phyloP scores from a whole-genome alignment of 2,113 vertebrate genomes.

The Lamprotornis superbus region DNA sequence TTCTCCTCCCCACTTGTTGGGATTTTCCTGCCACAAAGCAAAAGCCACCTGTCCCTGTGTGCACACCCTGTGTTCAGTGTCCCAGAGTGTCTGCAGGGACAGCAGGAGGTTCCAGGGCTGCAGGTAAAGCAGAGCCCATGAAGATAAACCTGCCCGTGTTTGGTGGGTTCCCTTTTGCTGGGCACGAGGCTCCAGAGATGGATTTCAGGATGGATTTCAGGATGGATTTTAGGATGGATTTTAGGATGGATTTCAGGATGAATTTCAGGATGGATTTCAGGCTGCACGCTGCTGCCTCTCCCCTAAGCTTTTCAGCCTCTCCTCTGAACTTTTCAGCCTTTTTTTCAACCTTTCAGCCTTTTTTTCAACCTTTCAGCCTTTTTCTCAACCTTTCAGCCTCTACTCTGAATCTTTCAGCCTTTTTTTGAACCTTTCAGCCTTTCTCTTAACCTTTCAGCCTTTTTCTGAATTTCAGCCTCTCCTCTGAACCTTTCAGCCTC shows the following conservation, averaged over 20 bases:
- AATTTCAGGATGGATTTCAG: neutral
- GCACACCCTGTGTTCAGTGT: neutral
- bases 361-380: neutral
- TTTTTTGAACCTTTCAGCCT: neutral
- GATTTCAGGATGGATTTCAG: neutral
- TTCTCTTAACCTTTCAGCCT: neutral
- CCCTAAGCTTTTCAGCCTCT: neutral
- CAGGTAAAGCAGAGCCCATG: neutral
- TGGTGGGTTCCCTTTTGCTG: neutral
- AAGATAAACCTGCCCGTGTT: neutral
- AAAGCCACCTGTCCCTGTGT: neutral
- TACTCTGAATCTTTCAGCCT: neutral
- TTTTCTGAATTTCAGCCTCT: neutral
- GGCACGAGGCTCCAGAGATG: rapidly evolving
- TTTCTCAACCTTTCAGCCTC: neutral
- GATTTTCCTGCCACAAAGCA: neutral
- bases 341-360: neutral
- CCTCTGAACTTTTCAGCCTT: too few species aligned
- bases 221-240: neutral
- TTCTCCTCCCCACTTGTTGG: neutral
- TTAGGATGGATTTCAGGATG: too few species aligned
- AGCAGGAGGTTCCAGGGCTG: neutral
- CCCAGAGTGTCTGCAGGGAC: neutral
- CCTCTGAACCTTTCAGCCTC: neutral
- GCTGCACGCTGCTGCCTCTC: neutral